These are phyloP conservation scores for Micrastur ruficollis DNA, from an alignment of 2,797 vertebrate genomes.

Conservation along the genomic window DNA sequence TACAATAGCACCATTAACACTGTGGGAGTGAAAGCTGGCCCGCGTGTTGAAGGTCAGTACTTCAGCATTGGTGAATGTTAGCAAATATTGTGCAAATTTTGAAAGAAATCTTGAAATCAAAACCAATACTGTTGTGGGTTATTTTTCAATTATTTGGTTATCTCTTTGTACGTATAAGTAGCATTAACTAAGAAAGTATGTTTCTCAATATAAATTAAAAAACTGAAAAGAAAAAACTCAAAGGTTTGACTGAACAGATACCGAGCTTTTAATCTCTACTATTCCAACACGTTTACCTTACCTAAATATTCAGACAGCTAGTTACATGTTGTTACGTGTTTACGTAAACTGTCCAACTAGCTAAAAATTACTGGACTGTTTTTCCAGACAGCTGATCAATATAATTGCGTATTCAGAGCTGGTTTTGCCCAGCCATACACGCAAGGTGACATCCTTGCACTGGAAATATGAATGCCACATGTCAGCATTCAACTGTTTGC, in stretches of 20 bases:
- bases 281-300: neutral
- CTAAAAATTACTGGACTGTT: neutral
- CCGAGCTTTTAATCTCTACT: neutral
- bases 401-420: neutral
- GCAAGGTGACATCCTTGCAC: neutral
- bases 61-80: neutral
- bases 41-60: neutral
- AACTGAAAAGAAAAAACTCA: neutral
- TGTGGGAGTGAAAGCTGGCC: neutral
- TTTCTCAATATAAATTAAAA: neutral
- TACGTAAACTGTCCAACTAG: neutral
- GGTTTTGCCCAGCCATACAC: neutral
- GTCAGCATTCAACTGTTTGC: neutral
- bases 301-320: neutral
- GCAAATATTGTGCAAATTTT: neutral
- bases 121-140: neutral
- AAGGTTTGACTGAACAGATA: neutral
- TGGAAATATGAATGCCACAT: neutral
- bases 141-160: neutral
- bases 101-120: neutral
- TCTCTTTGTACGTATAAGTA: neutral
- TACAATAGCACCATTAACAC: neutral
- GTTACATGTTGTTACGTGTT: neutral
- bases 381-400: neutral
- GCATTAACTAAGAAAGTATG: neutral